Evolutionary conservation across 1,140 invertebrate species (phyloP).

Genomic region (Drosophila rufa): DNA sequence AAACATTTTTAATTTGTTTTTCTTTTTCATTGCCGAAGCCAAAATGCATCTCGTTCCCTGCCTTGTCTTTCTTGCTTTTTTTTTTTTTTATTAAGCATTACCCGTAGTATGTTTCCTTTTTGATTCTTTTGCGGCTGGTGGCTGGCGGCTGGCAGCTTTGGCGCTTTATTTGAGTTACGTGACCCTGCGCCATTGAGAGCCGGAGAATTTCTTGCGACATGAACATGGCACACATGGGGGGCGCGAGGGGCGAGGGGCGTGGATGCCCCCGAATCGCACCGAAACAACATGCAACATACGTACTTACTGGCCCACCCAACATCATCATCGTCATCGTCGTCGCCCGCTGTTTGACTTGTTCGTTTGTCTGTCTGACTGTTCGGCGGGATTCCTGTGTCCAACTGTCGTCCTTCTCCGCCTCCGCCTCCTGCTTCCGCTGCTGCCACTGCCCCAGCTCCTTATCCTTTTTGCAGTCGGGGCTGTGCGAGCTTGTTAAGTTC

Average conservation of each 20-base stretch:
- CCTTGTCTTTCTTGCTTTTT: conserved; percentile 30
- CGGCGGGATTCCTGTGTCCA: conserved; percentile 49
- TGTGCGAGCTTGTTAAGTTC: conserved; percentile 80
- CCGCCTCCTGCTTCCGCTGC: background rate
- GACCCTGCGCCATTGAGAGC: conserved; percentile 78
- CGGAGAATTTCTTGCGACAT: conserved; percentile 77
- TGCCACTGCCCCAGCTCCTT: conserved; percentile 20
- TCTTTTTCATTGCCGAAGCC: conserved; percentile 10
- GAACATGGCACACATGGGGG: conserved; percentile 63
- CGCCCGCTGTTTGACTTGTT: conserved; percentile 51
- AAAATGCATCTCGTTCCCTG: conserved; percentile 25
- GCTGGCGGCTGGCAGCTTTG: conserved; percentile 43
- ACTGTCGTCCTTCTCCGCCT: conserved; percentile 41
- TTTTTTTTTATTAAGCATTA: too few relatives aligned
- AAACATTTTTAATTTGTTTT: conserved; percentile 51
- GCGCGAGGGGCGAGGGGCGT: conserved; percentile 15
- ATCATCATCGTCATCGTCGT: conserved; percentile 20
- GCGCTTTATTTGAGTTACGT: conserved; percentile 81
- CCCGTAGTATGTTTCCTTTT: conserved; percentile 15
- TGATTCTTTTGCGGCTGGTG: conserved; percentile 27
- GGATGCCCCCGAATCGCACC: conserved; percentile 40
- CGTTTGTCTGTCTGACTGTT: conserved; percentile 47
- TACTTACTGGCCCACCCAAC: conserved; percentile 30
- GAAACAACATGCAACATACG: conserved; percentile 53
- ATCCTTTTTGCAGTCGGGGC: conserved; percentile 40